Percentiles rank a stretch among this genome's conserved stretches.
These are phyloP conservation scores for Nemurella pictetii DNA, from an alignment of 2,888 invertebrate genomes.

Conservation along the genomic window DNA sequence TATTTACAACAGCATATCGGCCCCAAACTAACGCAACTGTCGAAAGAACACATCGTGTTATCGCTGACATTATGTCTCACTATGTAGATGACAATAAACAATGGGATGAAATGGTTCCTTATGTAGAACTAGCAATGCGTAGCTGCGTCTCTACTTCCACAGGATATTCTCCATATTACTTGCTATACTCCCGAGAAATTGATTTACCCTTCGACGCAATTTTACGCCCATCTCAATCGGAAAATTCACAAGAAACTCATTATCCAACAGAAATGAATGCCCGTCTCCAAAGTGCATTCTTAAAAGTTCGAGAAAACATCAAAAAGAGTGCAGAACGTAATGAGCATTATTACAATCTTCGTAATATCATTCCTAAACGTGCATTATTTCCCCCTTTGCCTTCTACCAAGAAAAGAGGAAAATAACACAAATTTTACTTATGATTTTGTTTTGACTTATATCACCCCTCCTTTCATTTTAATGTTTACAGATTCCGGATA, in stretches of 20 bases:
- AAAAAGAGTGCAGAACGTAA: not conserved
- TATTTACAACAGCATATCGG: conserved; percentile 41
- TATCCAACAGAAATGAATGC: not conserved
- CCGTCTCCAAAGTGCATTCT: not conserved
- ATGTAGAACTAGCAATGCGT: not conserved
- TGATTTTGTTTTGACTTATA: too few species aligned
- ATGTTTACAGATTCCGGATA: too few species aligned
- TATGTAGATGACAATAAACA: not conserved
- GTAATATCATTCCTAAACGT: too few species aligned
- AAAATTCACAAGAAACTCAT: not conserved
- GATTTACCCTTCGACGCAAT: not conserved
- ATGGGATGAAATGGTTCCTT: conserved; percentile 6
- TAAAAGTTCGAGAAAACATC: not conserved
- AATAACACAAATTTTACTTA: too few species aligned
- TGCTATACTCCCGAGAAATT: not conserved
- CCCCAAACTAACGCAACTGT: conserved; percentile 41
- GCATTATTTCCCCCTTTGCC: too few species aligned
- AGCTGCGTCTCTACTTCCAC: not conserved
- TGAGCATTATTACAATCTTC: too few species aligned
- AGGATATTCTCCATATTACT: not conserved
- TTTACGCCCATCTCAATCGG: not conserved
- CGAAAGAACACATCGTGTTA: conserved; percentile 39
- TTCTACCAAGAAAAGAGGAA: too few species aligned
- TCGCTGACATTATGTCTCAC: not conserved
- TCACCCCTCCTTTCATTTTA: too few species aligned